Conservation (phyloP, 1,140 invertebrate genomes). For the Phocides pigmalion region DNA sequence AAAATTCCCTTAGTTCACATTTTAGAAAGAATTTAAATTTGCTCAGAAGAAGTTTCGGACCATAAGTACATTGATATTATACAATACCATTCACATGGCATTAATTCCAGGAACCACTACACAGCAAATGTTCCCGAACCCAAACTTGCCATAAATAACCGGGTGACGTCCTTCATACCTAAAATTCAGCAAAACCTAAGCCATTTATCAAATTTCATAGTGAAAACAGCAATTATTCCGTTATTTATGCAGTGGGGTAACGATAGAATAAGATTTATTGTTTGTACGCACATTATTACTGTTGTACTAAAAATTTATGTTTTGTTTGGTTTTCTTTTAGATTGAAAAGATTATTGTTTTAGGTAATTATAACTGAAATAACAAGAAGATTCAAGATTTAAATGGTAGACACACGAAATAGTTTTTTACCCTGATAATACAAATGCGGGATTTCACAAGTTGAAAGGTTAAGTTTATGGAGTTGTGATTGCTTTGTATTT, state of each 20-base stretch:
- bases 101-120: constrained; percentile 12
- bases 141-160: constrained; percentile 61
- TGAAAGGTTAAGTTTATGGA: too few relatives aligned
- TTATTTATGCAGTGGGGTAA: constrained; percentile 71
- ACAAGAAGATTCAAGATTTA: too few relatives aligned
- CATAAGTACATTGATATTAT: background rate
- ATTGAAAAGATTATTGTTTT: constrained; percentile 13
- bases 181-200: constrained; percentile 49
- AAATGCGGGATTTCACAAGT: too few relatives aligned
- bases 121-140: constrained; percentile 22
- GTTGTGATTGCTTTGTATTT: too few relatives aligned
- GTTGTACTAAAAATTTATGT: constrained; percentile 33
- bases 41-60: too few relatives aligned
- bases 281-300: constrained; percentile 47
- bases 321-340: constrained; percentile 23
- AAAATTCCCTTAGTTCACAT: too few relatives aligned
- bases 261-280: constrained; percentile 52
- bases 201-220: constrained; percentile 55
- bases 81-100: constrained; percentile 7
- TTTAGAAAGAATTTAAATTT: too few relatives aligned
- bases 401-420: too few relatives aligned
- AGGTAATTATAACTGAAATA: too few relatives aligned
- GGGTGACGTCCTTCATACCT: constrained; percentile 42
- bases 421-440: too few relatives aligned
- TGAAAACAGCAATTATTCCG: constrained; percentile 69